Percentiles rank a stretch among this genome's conserved stretches.
Conservation (phyloP, 53 echinoderm and acorn worm species). For the Paracentrotus lividus region DNA sequence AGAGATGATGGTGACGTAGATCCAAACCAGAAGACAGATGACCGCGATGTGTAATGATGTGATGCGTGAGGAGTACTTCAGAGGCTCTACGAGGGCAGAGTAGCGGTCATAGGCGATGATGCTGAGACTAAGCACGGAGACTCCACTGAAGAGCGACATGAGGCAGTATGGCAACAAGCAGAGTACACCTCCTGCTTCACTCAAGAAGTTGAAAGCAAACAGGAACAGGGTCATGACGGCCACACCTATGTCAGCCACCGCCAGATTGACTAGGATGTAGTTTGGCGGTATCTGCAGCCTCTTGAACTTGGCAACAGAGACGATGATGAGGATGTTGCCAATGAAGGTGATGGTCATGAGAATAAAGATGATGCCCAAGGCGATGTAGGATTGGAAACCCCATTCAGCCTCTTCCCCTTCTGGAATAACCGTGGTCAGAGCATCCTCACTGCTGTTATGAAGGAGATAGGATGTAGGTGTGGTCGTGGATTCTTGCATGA, state of each 20-base stretch:
- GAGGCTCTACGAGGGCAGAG: conserved; percentile 91
- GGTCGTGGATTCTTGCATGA: conserved; percentile 65
- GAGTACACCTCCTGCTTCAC: conserved; percentile 33
- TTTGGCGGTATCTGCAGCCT: conserved; percentile 97
- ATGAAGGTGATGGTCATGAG: conserved; percentile 77
- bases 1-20: conserved; percentile 73
- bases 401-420: conserved; percentile 50
- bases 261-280: conserved; percentile 89
- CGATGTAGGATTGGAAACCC: conserved; percentile 69
- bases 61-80: conserved; percentile 85
- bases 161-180: conserved; percentile 85
- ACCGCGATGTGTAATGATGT: conserved; percentile 78
- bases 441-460: background rate
- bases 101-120: conserved; percentile 93
- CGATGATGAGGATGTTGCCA: conserved; percentile 84
- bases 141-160: conserved; percentile 79
- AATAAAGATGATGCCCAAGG: conserved; percentile 72
- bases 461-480: conserved; percentile 43
- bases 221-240: conserved; percentile 76
- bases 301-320: conserved; percentile 87
- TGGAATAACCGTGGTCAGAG: background rate
- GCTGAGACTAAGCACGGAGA: conserved; percentile 85
- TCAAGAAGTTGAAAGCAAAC: conserved; percentile 51
- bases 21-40: conserved; percentile 64
- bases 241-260: conserved; percentile 83